Percentiles rank a stretch among this genome's conserved stretches.
Evolutionary conservation across 2,113 vertebrate species (phyloP).

Genomic region (Cyprinodon variegatus): DNA sequence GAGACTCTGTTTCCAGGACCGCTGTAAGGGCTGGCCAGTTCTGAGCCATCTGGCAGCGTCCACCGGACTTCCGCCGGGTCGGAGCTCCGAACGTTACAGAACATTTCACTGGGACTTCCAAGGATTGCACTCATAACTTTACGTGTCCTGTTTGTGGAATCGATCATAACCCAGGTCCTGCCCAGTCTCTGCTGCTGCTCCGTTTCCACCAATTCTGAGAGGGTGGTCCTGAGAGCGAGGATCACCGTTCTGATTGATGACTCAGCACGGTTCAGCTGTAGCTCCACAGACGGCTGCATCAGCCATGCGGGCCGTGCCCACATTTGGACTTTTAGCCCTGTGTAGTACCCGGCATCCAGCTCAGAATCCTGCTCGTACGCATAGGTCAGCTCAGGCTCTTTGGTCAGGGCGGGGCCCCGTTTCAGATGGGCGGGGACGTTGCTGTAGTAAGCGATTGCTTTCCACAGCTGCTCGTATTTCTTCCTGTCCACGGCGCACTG

Average conservation of each 20-base stretch:
- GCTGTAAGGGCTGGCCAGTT: conserved; percentile 73
- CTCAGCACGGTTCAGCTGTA: conserved; percentile 85
- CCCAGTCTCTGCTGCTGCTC: conserved; percentile 57
- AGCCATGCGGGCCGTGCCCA: conserved; percentile 84
- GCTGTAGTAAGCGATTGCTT: conserved; percentile 92
- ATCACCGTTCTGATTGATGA: conserved; percentile 83
- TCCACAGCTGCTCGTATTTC: conserved; percentile 88
- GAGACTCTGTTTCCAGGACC: conserved; percentile 77
- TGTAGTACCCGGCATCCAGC: conserved; percentile 86
- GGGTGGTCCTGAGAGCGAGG: conserved; percentile 72
- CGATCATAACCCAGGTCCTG: conserved; percentile 86
- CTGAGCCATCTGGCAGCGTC: conserved; percentile 85
- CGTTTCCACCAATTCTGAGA: conserved; percentile 66
- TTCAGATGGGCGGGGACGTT: conserved; percentile 85
- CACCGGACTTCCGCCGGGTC: conserved; percentile 79
- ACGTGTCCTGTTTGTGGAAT: conserved; percentile 63
- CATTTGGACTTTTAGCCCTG: conserved; percentile 84
- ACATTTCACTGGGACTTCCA: conserved; percentile 76
- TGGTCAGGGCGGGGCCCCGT: conserved; percentile 68
- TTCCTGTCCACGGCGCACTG: conserved; percentile 85
- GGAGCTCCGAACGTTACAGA: conserved; percentile 83
- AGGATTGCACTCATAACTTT: conserved; percentile 71
- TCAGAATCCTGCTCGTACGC: conserved; percentile 84
- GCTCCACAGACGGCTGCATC: conserved; percentile 82
- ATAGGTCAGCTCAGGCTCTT: conserved; percentile 73